Percentiles rank a stretch among this genome's conserved stretches.
phyloP scores from a whole-genome alignment of 2,888 invertebrate species.

The Drosophila nr. fundita region DNA sequence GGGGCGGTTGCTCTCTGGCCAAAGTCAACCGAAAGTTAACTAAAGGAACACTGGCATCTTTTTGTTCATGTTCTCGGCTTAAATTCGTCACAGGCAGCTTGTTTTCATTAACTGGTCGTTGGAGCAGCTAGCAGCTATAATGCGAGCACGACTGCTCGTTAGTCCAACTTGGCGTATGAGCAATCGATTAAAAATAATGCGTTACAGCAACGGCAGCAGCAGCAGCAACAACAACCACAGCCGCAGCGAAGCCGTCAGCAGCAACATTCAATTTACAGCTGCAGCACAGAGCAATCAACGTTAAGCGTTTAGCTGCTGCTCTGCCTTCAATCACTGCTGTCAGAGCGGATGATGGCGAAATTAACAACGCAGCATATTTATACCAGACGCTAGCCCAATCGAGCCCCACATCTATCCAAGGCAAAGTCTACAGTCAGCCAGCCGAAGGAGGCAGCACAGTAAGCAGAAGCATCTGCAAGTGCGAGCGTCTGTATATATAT shows the following conservation, averaged over 20 bases:
- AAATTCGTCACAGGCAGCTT: conserved; percentile 71
- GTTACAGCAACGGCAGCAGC: conserved; percentile 13
- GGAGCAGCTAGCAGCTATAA: conserved; percentile 42
- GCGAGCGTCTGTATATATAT: background rate
- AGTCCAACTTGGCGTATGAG: conserved; percentile 68
- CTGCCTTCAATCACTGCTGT: conserved; percentile 51
- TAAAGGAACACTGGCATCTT: conserved; percentile 30
- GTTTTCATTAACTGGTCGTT: conserved; percentile 79
- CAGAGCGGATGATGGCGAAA: conserved; percentile 48
- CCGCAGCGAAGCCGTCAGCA: conserved; percentile 9
- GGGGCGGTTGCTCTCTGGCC: background rate
- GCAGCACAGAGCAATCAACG: conserved; percentile 67
- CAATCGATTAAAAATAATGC: conserved; percentile 77
- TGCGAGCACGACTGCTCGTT: conserved; percentile 64
- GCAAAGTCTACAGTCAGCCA: conserved; percentile 19
- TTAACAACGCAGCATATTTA: conserved; percentile 57
- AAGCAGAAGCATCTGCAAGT: background rate
- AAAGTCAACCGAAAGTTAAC: conserved; percentile 1
- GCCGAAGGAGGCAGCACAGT: background rate
- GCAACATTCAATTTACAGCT: conserved; percentile 67
- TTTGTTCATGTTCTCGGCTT: conserved; percentile 40
- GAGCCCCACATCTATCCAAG: conserved; percentile 16
- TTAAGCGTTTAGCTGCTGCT: conserved; percentile 66
- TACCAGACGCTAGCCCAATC: conserved; percentile 12
- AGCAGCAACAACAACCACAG: background rate